phyloP scores from a whole-genome alignment of 2,888 invertebrate genomes.

The Ryuthela nishihirai region DNA sequence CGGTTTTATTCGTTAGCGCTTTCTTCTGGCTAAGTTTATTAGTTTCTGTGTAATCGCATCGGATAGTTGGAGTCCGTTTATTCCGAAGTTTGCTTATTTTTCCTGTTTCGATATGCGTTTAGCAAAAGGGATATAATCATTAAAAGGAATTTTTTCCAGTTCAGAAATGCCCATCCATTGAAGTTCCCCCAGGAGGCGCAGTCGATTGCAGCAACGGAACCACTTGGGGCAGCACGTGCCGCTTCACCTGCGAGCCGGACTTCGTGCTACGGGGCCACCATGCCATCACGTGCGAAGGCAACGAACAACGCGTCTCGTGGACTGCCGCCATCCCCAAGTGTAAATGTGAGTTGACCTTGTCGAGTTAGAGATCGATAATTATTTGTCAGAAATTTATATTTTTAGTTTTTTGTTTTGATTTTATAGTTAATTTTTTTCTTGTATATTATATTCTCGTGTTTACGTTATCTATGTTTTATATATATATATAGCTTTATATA shows the following conservation, averaged over 20 bases:
- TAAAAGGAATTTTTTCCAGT: slow-evolving; percentile 7
- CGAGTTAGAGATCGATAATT: too few relatives aligned
- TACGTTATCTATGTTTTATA: not conserved
- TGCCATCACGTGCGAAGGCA: slow-evolving; percentile 7
- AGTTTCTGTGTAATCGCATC: too few relatives aligned
- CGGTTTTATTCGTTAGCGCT: too few relatives aligned
- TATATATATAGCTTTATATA: not conserved
- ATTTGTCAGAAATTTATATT: not conserved
- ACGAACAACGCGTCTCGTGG: slow-evolving; percentile 7
- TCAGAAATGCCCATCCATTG: slow-evolving; percentile 13
- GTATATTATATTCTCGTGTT: not conserved
- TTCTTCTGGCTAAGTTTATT: too few relatives aligned
- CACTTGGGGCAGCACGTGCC: slow-evolving; percentile 30
- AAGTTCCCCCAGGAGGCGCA: slow-evolving; percentile 3
- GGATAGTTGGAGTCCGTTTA: too few relatives aligned
- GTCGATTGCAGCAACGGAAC: slow-evolving; percentile 21
- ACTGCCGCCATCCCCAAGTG: slow-evolving; percentile 13
- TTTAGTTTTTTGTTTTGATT: not conserved
- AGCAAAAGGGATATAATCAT: too few relatives aligned
- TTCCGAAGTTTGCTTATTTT: too few relatives aligned
- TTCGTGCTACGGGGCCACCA: slow-evolving; percentile 9
- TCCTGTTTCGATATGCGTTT: too few relatives aligned
- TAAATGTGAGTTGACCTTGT: slow-evolving; percentile 13
- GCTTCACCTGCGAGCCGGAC: slow-evolving; percentile 9
- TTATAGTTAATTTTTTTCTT: not conserved